Evolutionary conservation across 2,113 vertebrate genomes (phyloP).

Genomic region (Nanger granti): DNA sequence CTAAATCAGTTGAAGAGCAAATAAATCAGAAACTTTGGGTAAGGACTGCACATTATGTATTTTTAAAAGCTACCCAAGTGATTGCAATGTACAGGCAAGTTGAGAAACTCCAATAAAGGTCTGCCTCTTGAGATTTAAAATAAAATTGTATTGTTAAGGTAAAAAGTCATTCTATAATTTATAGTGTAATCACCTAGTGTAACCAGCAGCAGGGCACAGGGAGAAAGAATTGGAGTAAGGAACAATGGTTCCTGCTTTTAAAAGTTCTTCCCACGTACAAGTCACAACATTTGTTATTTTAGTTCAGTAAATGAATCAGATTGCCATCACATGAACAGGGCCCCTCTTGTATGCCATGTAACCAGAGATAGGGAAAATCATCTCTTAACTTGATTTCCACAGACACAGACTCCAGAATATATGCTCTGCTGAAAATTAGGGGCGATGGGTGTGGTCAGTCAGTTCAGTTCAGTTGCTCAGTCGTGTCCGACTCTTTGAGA

Average conservation of each 20-base stretch:
- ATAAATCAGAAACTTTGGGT: not conserved
- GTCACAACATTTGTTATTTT: not conserved
- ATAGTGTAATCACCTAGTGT: not conserved
- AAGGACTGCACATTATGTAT: not conserved
- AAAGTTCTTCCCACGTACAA: not conserved
- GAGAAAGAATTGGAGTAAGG: not conserved
- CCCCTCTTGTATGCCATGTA: not conserved
- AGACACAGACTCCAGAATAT: not conserved
- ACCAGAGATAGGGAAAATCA: not conserved
- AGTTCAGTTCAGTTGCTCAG: not conserved
- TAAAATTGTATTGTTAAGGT: not conserved
- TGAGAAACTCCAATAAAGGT: not conserved
- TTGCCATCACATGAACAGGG: not conserved
- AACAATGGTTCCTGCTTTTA: not conserved
- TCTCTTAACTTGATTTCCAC: not conserved
- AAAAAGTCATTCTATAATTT: not conserved
- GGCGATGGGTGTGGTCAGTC: not conserved
- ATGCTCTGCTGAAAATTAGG: not conserved
- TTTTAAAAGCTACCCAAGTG: not conserved
- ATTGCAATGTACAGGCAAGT: not conserved
- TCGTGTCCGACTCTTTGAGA: accelerated
- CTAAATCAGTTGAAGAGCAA: not conserved
- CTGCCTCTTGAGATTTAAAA: not conserved
- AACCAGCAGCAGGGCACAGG: not conserved
- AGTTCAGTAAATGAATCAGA: not conserved